Conservation (phyloP, 2,888 invertebrate genomes). For the Patella depressa region DNA sequence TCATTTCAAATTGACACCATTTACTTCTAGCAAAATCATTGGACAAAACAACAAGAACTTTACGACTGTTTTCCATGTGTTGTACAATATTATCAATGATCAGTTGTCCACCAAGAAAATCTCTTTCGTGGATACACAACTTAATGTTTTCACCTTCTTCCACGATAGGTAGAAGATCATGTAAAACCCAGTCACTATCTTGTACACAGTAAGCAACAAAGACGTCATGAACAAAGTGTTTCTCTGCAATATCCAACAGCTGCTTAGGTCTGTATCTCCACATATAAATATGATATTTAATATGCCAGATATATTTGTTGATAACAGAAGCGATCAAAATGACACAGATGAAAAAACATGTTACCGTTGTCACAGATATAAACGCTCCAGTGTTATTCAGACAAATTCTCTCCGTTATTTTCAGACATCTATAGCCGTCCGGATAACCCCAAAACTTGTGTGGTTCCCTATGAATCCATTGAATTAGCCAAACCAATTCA, state of each 20-base stretch:
- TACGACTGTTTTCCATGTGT: constrained; percentile 79
- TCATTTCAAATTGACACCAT: constrained; percentile 84
- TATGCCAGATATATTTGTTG: background rate
- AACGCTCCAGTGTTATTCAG: background rate
- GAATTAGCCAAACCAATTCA: constrained; percentile 60
- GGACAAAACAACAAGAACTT: constrained; percentile 78
- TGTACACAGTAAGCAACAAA: constrained; percentile 81
- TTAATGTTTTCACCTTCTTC: constrained; percentile 73
- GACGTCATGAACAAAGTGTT: constrained; percentile 75
- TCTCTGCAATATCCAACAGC: background rate
- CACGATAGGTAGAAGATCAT: constrained; percentile 77
- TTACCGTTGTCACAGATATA: background rate
- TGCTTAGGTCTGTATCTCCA: constrained; percentile 40
- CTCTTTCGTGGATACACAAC: constrained; percentile 80
- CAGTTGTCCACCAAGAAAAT: constrained; percentile 80
- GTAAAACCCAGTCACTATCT: constrained; percentile 78
- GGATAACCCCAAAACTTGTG: constrained; percentile 2
- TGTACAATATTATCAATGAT: constrained; percentile 81
- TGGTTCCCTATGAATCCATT: constrained; percentile 26
- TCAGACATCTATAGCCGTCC: background rate
- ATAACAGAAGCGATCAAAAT: background rate
- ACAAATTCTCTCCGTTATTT: background rate
- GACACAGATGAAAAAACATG: background rate
- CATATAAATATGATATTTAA: constrained; percentile 2
- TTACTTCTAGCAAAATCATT: constrained; percentile 78